Evolutionary conservation across 2,888 invertebrate genomes (phyloP).

Genomic region (Mimas tiliae): DNA sequence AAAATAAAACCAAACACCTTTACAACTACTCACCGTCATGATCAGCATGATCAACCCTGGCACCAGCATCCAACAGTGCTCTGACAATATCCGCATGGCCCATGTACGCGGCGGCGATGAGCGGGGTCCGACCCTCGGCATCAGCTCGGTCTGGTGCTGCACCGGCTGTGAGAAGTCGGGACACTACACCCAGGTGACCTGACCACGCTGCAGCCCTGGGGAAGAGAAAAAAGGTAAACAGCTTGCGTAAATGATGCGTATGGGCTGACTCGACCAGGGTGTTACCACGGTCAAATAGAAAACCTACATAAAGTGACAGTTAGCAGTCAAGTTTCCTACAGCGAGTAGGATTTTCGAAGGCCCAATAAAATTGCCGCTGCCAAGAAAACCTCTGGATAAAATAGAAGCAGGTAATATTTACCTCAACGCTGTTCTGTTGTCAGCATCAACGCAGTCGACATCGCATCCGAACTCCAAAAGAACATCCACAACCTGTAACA

Average conservation of each 20-base stretch:
- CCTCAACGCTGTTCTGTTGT: conserved; percentile 93
- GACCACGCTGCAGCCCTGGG: conserved; percentile 97
- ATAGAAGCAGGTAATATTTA: conserved; percentile 34
- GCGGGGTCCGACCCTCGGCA: conserved; percentile 95
- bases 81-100: conserved; percentile 96
- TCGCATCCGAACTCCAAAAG: conserved; percentile 91
- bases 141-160: conserved; percentile 93
- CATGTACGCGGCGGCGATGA: conserved; percentile 98
- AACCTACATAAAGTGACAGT: too few relatives aligned
- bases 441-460: conserved; percentile 94
- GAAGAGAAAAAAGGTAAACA: background rate
- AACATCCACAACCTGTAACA: conserved; percentile 88
- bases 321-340: too few relatives aligned
- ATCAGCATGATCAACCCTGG: conserved; percentile 93
- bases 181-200: conserved; percentile 94
- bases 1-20: background rate
- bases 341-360: too few relatives aligned
- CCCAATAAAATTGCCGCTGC: too few relatives aligned
- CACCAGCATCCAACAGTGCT: conserved; percentile 91
- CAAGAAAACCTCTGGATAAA: too few relatives aligned
- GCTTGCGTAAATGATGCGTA: too few relatives aligned
- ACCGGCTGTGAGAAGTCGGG: conserved; percentile 89
- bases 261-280: too few relatives aligned
- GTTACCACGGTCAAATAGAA: too few relatives aligned
- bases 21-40: conserved; percentile 85